A percentile compares a stretch with the other conserved stretches of the same genome.
Evolutionary conservation across 2,113 vertebrate genomes (phyloP).

Genomic region (Laterallus jamaicensis): DNA sequence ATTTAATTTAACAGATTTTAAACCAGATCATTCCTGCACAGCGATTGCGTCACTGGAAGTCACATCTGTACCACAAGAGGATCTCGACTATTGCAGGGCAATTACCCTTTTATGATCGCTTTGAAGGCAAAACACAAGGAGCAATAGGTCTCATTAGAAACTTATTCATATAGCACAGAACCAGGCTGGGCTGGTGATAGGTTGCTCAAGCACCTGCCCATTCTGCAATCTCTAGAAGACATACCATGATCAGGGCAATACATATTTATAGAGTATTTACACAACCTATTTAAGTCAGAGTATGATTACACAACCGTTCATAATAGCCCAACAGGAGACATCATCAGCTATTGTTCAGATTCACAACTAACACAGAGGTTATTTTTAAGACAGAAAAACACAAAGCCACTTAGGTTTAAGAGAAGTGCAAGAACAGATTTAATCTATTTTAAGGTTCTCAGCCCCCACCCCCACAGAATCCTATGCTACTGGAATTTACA

Average conservation of each 20-base stretch:
- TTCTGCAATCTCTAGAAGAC: not conserved
- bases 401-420: slow-evolving; percentile 51
- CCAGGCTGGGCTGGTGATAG: not conserved
- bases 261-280: slow-evolving; percentile 49
- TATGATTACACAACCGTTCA: slow-evolving; percentile 35
- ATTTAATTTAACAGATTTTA: not conserved
- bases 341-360: slow-evolving; percentile 44
- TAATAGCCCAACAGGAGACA: slow-evolving; percentile 40
- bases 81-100: not conserved
- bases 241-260: not conserved
- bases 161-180: not conserved
- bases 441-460: slow-evolving; percentile 29
- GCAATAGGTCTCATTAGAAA: not conserved
- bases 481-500: not conserved
- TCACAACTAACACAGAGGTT: slow-evolving; percentile 47
- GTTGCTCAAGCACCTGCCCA: not conserved
- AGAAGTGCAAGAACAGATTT: slow-evolving; percentile 26
- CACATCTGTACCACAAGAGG: not conserved
- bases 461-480: not conserved
- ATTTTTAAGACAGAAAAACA: slow-evolving; percentile 63
- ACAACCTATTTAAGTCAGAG: slow-evolving; percentile 17
- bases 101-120: not conserved
- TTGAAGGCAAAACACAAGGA: not conserved
- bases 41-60: not conserved
- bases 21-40: not conserved